phyloP scores from a whole-genome alignment of 2,113 vertebrate species.

The Lophius piscatorius region DNA sequence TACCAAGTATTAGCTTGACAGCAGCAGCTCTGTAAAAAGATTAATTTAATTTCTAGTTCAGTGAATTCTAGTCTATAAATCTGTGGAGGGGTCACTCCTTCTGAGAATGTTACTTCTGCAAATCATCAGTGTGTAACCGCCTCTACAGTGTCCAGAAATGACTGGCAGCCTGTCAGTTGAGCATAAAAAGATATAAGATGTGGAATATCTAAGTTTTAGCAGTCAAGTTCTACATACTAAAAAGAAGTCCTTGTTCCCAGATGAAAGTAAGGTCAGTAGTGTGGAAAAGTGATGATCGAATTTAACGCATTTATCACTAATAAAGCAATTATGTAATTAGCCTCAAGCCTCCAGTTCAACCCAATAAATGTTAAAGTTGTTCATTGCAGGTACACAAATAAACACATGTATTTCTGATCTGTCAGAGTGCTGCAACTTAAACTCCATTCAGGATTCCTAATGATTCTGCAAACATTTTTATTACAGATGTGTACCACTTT shows the following conservation, averaged over 20 bases:
- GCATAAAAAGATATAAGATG: constrained; percentile 13
- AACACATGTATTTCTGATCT: constrained; percentile 60
- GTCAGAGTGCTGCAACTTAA: constrained; percentile 44
- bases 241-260: constrained; percentile 65
- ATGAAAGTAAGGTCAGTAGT: constrained; percentile 52
- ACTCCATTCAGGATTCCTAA: constrained; percentile 55
- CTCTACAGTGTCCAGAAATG: neutral
- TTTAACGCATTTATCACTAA: constrained; percentile 66
- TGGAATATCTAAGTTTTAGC: constrained; percentile 23
- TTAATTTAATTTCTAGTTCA: neutral
- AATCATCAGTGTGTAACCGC: neutral
- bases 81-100: neutral
- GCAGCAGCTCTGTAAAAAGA: neutral
- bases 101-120: constrained; percentile 6
- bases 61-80: neutral
- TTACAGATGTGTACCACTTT: constrained; percentile 62
- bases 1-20: neutral
- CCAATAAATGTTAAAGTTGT: constrained; percentile 65
- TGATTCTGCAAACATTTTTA: constrained; percentile 76
- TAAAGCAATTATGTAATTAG: constrained; percentile 71
- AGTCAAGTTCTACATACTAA: constrained; percentile 31
- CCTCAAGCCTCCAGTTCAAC: constrained; percentile 39
- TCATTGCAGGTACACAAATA: constrained; percentile 59
- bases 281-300: constrained; percentile 51
- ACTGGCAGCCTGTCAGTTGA: constrained; percentile 29